phyloP scores from a whole-genome alignment of 2,113 vertebrate genomes.

The Zosterops hypoxanthus region DNA sequence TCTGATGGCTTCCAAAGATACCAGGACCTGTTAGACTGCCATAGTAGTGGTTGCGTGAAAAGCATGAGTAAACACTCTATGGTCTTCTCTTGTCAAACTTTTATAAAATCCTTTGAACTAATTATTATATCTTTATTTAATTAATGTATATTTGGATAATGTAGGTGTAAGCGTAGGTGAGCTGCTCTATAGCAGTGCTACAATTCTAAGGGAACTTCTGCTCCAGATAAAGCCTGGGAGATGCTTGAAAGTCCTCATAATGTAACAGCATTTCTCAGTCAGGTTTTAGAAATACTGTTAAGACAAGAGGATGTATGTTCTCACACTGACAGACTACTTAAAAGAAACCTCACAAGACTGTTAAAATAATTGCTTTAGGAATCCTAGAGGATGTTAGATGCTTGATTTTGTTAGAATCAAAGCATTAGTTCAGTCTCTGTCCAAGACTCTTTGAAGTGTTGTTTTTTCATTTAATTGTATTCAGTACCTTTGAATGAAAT shows the following conservation, averaged over 20 bases:
- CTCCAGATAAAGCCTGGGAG: not conserved
- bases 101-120: not conserved
- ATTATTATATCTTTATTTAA: not conserved
- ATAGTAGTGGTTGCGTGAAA: not conserved
- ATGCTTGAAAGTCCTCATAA: not conserved
- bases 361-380: not conserved
- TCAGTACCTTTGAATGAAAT: not conserved
- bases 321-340: not conserved
- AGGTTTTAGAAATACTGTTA: not conserved
- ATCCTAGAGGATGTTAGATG: not conserved
- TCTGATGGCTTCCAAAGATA: not conserved
- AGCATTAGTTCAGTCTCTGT: not conserved
- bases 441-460: not conserved
- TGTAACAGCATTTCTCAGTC: not conserved
- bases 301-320: not conserved
- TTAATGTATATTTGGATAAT: not conserved
- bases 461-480: not conserved
- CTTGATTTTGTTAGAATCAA: not conserved
- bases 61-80: not conserved
- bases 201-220: not conserved
- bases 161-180: not conserved
- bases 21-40: not conserved
- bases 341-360: not conserved
- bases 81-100: not conserved
- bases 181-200: not conserved